phyloP scores from a whole-genome alignment of 2,113 vertebrate species.

The Cardinalis cardinalis region DNA sequence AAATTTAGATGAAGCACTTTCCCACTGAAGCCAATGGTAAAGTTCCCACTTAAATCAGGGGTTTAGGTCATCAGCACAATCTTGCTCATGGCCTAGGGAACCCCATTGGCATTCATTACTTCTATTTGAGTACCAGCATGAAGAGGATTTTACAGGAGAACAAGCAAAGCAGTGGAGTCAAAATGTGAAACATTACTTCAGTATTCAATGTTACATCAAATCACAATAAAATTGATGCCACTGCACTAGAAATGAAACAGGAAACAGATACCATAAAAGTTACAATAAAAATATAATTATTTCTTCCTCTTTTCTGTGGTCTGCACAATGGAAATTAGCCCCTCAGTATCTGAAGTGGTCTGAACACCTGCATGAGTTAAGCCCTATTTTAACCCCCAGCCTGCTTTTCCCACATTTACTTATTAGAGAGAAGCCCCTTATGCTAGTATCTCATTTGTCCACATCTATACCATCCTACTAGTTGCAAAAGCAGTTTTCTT shows the following conservation, averaged over 20 bases:
- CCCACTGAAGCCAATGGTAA: neutral
- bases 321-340: neutral
- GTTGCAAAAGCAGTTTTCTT: neutral
- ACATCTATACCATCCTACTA: neutral
- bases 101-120: neutral
- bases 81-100: neutral
- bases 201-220: neutral
- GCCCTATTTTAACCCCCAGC: neutral
- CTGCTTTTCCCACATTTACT: neutral
- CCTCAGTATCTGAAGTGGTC: neutral
- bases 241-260: neutral
- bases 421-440: neutral
- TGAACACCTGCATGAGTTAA: neutral
- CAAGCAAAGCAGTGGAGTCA: neutral
- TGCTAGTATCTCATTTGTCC: neutral
- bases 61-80: neutral
- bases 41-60: neutral
- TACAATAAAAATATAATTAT: neutral
- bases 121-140: accelerated
- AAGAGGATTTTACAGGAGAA: neutral
- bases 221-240: neutral
- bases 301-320: neutral
- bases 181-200: neutral
- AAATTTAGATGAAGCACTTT: neutral
- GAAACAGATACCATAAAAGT: neutral